A percentile compares a stretch with the other conserved stretches of the same genome.
phyloP scores from a whole-genome alignment of 1,140 invertebrate species.

The Drosophila obscura region DNA sequence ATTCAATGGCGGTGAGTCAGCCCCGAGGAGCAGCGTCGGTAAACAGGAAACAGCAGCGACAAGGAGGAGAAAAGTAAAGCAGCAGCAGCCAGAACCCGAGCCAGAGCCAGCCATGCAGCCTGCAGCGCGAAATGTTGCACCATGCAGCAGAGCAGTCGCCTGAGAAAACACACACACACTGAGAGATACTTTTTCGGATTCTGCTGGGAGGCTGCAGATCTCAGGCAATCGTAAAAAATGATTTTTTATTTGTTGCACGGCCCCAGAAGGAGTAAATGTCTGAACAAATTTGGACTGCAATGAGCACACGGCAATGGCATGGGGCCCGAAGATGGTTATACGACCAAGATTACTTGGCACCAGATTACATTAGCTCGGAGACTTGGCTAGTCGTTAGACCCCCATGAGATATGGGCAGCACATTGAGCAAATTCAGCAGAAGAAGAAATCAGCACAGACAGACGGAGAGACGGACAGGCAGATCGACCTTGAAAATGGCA shows the following conservation, averaged over 20 bases:
- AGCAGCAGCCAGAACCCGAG: background rate
- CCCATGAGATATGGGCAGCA: conserved; percentile 48
- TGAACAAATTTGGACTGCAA: conserved; percentile 64
- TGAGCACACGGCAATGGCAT: conserved; percentile 34
- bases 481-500: conserved; percentile 73
- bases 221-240: conserved; percentile 66
- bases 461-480: background rate
- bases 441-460: conserved; percentile 19
- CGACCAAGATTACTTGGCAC: conserved; percentile 63
- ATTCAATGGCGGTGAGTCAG: conserved; percentile 56
- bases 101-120: conserved; percentile 16
- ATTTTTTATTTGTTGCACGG: conserved; percentile 61
- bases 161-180: conserved; percentile 18
- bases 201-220: conserved; percentile 2
- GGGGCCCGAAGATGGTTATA: background rate
- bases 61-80: conserved; percentile 6
- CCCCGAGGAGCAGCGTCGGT: conserved; percentile 16
- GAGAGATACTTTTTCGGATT: conserved; percentile 19
- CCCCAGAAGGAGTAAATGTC: conserved; percentile 54
- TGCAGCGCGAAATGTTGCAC: conserved; percentile 78
- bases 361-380: conserved; percentile 58
- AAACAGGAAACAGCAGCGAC: conserved; percentile 60
- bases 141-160: conserved; percentile 31
- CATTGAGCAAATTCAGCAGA: conserved; percentile 61
- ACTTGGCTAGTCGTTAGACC: conserved; percentile 54